Evolutionary conservation across 2,113 vertebrate species (phyloP).

Genomic region (Dunckerocampus dactyliophorus): DNA sequence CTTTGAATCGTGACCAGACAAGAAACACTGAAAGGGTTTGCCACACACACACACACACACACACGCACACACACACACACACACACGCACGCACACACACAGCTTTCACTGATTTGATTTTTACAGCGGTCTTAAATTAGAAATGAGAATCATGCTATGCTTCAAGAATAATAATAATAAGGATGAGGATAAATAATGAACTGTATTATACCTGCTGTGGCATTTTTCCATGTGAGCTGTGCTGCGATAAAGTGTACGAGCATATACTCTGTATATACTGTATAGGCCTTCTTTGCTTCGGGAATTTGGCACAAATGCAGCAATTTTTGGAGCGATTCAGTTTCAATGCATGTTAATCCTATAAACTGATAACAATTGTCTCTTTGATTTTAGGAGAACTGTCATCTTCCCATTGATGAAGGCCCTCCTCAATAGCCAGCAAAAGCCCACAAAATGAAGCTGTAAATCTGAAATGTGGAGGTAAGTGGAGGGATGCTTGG

Average conservation of each 20-base stretch:
- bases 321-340: too few relatives aligned
- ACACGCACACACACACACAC: slow-evolving; percentile 34
- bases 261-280: neutral
- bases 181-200: slow-evolving; percentile 1
- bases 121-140: slow-evolving; percentile 7
- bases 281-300: neutral
- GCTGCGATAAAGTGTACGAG: neutral
- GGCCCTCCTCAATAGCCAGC: neutral
- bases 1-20: slow-evolving; percentile 72
- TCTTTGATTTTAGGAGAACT: neutral
- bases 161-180: slow-evolving; percentile 13
- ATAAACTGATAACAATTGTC: neutral
- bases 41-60: too few relatives aligned
- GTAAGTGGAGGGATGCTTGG: slow-evolving; percentile 23
- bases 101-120: slow-evolving; percentile 36
- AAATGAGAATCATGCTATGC: slow-evolving; percentile 6
- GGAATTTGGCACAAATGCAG: neutral
- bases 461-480: slow-evolving; percentile 4
- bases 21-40: slow-evolving; percentile 34
- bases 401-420: neutral
- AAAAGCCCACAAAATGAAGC: neutral
- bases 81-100: slow-evolving; percentile 36
- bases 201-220: neutral
- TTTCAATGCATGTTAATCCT: neutral
- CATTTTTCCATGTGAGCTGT: neutral